Evolutionary conservation across 2,113 vertebrate genomes (phyloP).

Genomic region (Callionymus lyra): DNA sequence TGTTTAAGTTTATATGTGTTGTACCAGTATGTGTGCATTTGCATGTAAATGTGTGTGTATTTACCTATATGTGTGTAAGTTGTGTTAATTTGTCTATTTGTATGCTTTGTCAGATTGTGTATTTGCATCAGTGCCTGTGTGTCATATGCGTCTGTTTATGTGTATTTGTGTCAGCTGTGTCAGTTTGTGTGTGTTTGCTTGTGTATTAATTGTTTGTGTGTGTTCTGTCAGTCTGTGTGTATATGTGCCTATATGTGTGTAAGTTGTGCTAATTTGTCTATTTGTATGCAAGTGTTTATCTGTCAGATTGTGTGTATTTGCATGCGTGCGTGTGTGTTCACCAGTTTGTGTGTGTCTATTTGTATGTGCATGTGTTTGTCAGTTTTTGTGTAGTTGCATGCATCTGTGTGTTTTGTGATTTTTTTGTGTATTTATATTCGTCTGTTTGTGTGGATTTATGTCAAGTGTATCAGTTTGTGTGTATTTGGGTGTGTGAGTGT

Average conservation of each 20-base stretch:
- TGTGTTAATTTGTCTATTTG: background rate
- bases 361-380: no score
- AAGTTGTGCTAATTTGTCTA: background rate
- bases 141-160: no score
- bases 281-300: constrained; percentile 5
- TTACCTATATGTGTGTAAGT: background rate
- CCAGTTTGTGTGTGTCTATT: constrained; percentile 35
- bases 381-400: constrained; percentile 40
- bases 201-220: background rate
- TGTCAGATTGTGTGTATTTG: constrained; percentile 2
- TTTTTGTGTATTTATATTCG: no score
- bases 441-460: constrained; percentile 60
- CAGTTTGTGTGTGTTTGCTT: background rate
- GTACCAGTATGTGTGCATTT: constrained; percentile 47
- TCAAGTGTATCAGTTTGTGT: no score
- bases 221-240: no score
- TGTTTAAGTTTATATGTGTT: constrained; percentile 46
- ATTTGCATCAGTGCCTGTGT: background rate
- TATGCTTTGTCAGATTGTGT: background rate
- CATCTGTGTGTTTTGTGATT: no score
- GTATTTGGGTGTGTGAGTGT: no score
- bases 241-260: background rate
- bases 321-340: constrained; percentile 3
- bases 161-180: background rate
- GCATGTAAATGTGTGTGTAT: constrained; percentile 58